These are phyloP conservation scores for Xanthorhoe spadicearia DNA, from an alignment of 2,888 invertebrate genomes.

Conservation along the genomic window DNA sequence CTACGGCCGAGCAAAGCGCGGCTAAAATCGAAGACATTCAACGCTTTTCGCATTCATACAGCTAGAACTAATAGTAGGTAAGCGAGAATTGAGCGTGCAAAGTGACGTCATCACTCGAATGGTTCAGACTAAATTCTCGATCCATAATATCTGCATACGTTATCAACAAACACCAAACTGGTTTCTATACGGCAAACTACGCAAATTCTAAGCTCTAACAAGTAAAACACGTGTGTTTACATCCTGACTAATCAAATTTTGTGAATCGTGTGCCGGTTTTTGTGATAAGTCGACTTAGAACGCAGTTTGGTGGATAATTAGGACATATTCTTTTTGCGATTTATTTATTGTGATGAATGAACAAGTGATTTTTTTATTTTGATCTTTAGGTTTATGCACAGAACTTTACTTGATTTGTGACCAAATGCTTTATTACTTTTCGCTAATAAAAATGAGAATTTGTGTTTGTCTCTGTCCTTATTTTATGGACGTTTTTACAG, in stretches of 20 bases:
- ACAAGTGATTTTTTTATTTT: too few species aligned
- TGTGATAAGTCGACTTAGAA: slow-evolving; percentile 38
- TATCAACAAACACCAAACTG: slow-evolving; percentile 58
- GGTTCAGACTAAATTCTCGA: slow-evolving; percentile 41
- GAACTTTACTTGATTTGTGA: too few species aligned
- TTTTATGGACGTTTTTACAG: neutral
- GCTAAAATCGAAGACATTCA: slow-evolving; percentile 40
- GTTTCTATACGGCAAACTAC: slow-evolving; percentile 56
- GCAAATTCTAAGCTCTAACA: slow-evolving; percentile 53
- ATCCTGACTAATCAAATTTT: slow-evolving; percentile 47
- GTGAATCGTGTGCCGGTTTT: slow-evolving; percentile 39
- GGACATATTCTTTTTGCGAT: slow-evolving; percentile 1
- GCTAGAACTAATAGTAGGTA: slow-evolving; percentile 8
- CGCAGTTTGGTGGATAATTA: slow-evolving; percentile 2
- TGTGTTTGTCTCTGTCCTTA: neutral
- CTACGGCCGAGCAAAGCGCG: slow-evolving; percentile 35
- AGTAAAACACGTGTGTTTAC: slow-evolving; percentile 55
- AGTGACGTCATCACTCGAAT: slow-evolving; percentile 58
- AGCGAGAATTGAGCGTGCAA: slow-evolving; percentile 21
- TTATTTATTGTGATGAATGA: neutral
- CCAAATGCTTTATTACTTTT: too few species aligned
- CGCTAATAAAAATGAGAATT: neutral
- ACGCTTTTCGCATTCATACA: slow-evolving; percentile 23
- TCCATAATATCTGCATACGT: slow-evolving; percentile 49
- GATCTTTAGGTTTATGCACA: too few species aligned